phyloP scores from a whole-genome alignment of 2,113 vertebrate genomes.

The Caretta caretta region DNA sequence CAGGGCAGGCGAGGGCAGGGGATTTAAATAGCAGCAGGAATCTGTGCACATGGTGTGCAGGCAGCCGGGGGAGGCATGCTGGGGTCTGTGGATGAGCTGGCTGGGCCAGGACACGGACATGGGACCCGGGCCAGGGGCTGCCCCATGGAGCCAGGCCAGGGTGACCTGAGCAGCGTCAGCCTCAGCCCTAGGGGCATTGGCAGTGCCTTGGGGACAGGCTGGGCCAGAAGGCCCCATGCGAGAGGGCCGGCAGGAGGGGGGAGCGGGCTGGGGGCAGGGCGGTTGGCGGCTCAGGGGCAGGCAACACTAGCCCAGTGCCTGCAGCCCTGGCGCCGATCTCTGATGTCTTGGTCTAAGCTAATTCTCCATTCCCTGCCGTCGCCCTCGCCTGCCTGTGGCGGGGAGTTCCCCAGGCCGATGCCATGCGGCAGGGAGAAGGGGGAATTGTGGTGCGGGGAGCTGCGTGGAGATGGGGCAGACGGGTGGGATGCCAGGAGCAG shows the following conservation, averaged over 20 bases:
- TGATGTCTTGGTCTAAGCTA: neutral
- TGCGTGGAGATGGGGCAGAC: too few relatives aligned
- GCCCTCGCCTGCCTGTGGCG: neutral
- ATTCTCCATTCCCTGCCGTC: neutral
- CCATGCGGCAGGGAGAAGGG: neutral
- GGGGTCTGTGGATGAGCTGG: too few relatives aligned
- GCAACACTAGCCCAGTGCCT: too few relatives aligned
- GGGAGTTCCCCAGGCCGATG: neutral
- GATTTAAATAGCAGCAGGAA: neutral
- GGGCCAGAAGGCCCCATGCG: neutral
- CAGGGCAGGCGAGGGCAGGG: neutral
- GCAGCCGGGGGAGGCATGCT: too few relatives aligned
- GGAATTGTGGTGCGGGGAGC: neutral
- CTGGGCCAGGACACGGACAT: too few relatives aligned
- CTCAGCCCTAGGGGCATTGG: too few relatives aligned
- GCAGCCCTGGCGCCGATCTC: too few relatives aligned
- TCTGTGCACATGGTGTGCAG: neutral
- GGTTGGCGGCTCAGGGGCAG: neutral
- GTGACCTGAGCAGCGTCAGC: neutral
- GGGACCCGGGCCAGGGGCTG: neutral
- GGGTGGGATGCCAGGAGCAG: neutral
- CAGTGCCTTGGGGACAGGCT: neutral
- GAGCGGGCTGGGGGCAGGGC: neutral
- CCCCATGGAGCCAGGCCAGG: neutral
- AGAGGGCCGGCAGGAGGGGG: neutral